Conservation (phyloP, 2,888 invertebrate species). For the Melangyna quadrimaculata region DNA sequence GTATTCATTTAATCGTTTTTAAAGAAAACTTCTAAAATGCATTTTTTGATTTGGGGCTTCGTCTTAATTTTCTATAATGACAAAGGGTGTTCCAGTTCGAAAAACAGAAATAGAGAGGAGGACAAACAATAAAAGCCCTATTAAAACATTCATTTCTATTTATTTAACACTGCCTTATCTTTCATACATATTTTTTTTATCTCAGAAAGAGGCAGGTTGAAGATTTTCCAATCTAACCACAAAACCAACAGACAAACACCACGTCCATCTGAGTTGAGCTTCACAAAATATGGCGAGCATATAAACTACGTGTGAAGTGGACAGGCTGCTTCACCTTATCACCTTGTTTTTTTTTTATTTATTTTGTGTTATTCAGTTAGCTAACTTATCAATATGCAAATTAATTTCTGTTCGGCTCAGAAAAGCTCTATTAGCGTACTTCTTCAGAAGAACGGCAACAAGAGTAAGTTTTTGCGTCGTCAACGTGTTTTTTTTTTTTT, state of each 20-base stretch:
- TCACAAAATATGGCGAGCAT: constrained; percentile 22
- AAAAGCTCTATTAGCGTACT: constrained; percentile 8
- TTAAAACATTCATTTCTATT: not conserved
- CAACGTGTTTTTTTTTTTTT: constrained; percentile 35
- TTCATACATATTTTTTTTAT: not conserved
- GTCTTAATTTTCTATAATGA: not conserved
- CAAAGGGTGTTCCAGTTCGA: constrained; percentile 1
- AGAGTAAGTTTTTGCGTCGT: constrained; percentile 41
- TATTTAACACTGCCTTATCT: not conserved
- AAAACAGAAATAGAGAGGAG: not conserved
- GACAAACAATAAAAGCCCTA: not conserved
- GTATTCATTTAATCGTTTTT: not conserved
- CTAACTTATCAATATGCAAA: constrained; percentile 60
- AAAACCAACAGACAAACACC: constrained; percentile 4
- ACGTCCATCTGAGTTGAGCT: not conserved
- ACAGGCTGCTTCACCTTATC: constrained; percentile 28
- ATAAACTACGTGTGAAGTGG: constrained; percentile 31
- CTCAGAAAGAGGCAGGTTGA: constrained; percentile 4
- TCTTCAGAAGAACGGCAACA: not conserved
- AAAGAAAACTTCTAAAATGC: not conserved
- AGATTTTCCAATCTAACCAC: not conserved
- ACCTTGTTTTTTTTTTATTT: constrained; percentile 33
- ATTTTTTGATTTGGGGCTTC: not conserved
- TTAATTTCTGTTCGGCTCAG: constrained; percentile 25
- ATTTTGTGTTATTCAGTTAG: constrained; percentile 25